A percentile compares a stretch with the other conserved stretches of the same genome.
These are phyloP conservation scores for Pycnonotus jocosus DNA, from an alignment of 2,113 vertebrate species.

Conservation along the genomic window DNA sequence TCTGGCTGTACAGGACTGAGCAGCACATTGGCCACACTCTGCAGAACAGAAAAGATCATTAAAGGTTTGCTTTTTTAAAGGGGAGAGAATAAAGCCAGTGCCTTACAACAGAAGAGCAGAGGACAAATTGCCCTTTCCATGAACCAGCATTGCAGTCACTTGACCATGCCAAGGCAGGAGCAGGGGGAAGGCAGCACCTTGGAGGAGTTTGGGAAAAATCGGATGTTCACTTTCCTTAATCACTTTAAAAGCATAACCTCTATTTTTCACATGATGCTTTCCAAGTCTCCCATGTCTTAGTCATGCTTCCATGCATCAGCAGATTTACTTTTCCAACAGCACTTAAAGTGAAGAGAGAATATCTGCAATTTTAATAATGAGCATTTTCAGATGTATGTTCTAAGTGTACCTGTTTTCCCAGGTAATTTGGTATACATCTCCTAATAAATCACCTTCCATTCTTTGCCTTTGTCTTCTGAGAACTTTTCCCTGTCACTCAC, in stretches of 20 bases:
- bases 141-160: not conserved
- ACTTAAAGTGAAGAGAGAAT: not conserved
- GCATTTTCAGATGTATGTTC: not conserved
- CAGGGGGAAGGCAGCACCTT: not conserved
- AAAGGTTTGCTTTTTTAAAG: not conserved
- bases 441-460: not conserved
- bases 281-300: not conserved
- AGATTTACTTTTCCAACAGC: not conserved
- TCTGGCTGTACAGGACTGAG: not conserved
- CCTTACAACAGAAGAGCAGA: not conserved
- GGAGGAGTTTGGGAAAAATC: not conserved
- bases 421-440: not conserved
- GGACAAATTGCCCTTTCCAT: not conserved
- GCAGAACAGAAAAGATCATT: not conserved
- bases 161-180: accelerated
- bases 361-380: not conserved
- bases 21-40: not conserved
- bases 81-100: not conserved
- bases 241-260: not conserved
- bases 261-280: not conserved
- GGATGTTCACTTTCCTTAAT: not conserved
- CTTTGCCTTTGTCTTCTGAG: not conserved
- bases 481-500: not conserved
- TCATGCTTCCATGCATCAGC: not conserved
- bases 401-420: not conserved